Base-by-base conservation (phyloP, 2,797 vertebrate genomes). In the Macroramphosus scolopax region DNA sequence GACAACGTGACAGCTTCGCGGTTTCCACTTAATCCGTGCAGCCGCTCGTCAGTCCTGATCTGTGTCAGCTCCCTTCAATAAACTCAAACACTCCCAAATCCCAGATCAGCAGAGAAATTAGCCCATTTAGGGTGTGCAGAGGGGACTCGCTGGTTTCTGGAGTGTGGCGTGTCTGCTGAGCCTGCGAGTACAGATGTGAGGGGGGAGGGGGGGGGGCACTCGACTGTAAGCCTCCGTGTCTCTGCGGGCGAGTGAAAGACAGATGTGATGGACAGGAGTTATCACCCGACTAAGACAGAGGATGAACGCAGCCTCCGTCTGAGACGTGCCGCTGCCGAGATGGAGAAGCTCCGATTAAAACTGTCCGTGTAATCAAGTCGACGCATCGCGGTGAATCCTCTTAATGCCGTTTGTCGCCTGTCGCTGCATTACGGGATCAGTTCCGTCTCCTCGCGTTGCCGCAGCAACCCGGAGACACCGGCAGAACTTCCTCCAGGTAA, bases 31-130 rank as follows among this genome's bases (percentile, higher is more conserved):
- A 75, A 84, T 87, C 78, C 57, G 34, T 57, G 36, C 75, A 60
- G 62, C n/a, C 20, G 17, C 22, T 5, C 38, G 32, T 62, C 69
- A 70, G 52, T 59, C 68, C 72, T 64, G 63, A 84, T 87, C 74
- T 84, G 75, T 84, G 84, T 86, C 85, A 80, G 68, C 76, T 71
- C 63, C n/a, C 70, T 76, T 68, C 75, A 78, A 78, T 83, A 70
- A 81, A 84, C 78, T 82, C 50, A 5, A 77, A 70, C 68, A 38
- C 63, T 61, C 51, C 51, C 63, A 87, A 89, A 78, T 89, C 87
- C 86, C 86, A 73, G 54, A 85, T 88, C 85, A 85, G 87, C 84
- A 86, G 80, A 84, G 85, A 90, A 87, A 90, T 90, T 85, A 89
- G 68, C 82, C 86, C 80, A 88, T 72, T 89, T 89, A 77, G 36